Evolutionary conservation across 2,888 invertebrate species (phyloP).

Genomic region (Meliscaeva auricollis): DNA sequence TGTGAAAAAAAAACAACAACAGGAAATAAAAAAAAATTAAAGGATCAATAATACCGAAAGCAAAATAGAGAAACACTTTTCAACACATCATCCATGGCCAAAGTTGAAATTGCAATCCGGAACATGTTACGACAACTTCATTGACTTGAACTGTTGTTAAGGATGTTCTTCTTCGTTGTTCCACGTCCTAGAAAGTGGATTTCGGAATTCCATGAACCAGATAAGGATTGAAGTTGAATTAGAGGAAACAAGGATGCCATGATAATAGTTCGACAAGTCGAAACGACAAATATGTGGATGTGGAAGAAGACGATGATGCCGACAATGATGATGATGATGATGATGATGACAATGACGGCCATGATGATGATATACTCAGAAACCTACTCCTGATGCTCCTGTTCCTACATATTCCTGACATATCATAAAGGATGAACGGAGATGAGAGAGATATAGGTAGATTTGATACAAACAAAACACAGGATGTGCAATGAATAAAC

Average conservation of each 20-base stretch:
- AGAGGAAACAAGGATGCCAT: conserved; percentile 61
- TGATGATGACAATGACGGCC: conserved; percentile 32
- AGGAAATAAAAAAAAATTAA: neutral
- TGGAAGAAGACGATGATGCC: conserved; percentile 26
- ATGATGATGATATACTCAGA: conserved; percentile 53
- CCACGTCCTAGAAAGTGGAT: conserved; percentile 56
- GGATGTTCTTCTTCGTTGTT: conserved; percentile 34
- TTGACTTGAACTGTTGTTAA: conserved; percentile 48
- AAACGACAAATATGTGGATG: conserved; percentile 49
- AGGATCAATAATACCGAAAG: conserved; percentile 19
- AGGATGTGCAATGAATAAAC: conserved; percentile 68
- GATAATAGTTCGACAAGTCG: conserved; percentile 70
- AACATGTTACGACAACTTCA: conserved; percentile 60
- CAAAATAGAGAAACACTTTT: conserved; percentile 11
- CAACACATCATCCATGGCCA: conserved; percentile 43
- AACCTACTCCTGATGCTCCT: conserved; percentile 39
- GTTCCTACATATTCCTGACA: neutral
- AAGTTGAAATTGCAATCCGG: conserved; percentile 34
- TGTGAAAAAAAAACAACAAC: neutral
- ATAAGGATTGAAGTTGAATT: conserved; percentile 62
- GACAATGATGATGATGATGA: conserved; percentile 27
- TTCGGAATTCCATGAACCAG: conserved; percentile 41
- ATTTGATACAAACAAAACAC: conserved; percentile 61
- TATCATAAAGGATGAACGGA: conserved; percentile 53
- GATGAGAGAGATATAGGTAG: conserved; percentile 51